Evolutionary conservation across 2,797 vertebrate genomes (phyloP).

Genomic region (Pteropus rufus): DNA sequence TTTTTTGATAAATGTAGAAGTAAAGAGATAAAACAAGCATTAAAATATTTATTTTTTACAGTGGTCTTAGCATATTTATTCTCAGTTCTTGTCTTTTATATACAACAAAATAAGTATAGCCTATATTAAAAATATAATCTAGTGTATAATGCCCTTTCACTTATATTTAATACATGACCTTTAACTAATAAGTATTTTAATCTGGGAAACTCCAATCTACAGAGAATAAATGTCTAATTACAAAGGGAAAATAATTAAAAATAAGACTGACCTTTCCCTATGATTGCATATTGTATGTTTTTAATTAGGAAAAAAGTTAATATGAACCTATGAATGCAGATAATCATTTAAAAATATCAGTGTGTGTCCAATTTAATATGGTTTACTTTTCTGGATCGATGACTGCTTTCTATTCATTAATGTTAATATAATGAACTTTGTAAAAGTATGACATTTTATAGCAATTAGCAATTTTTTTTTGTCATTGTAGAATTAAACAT

Average conservation of each 20-base stretch:
- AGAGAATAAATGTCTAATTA: constrained; percentile 55
- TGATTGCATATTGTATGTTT: neutral
- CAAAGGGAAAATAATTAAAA: constrained; percentile 57
- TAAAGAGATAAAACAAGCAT: neutral
- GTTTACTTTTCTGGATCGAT: constrained; percentile 17
- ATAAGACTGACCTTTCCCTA: constrained; percentile 11
- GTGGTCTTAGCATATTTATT: neutral
- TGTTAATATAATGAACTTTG: neutral
- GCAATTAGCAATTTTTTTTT: neutral
- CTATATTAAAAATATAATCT: neutral
- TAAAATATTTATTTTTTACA: neutral
- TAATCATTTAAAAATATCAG: constrained; percentile 61
- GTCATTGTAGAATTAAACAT: constrained; percentile 7
- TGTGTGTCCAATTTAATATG: neutral
- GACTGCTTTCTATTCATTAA: constrained; percentile 12
- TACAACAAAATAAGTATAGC: neutral
- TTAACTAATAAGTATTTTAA: constrained; percentile 57
- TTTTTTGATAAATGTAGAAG: neutral
- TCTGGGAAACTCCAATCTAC: constrained; percentile 18
- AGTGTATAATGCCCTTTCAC: neutral
- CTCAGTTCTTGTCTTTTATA: neutral
- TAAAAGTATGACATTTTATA: neutral
- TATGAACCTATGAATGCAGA: neutral
- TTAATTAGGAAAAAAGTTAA: constrained; percentile 60
- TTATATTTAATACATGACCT: constrained; percentile 44